A percentile compares a stretch with the other conserved stretches of the same genome.
Evolutionary conservation across 2,113 vertebrate genomes (phyloP).

Genomic region (Podarcis muralis): DNA sequence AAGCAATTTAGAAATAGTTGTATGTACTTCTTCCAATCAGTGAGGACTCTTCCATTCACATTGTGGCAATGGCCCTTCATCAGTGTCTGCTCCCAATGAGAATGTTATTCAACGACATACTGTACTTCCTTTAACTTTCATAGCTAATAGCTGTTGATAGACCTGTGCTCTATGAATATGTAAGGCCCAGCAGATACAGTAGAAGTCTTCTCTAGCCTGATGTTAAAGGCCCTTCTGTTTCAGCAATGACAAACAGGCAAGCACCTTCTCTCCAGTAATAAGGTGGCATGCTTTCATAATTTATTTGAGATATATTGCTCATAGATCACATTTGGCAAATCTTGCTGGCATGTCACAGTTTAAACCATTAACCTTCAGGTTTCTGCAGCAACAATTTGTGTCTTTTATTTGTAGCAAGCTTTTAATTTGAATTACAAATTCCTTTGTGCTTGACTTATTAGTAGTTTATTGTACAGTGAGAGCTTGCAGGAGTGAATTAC

Average conservation of each 20-base stretch:
- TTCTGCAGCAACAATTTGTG: slow-evolving; percentile 28
- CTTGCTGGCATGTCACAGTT: background rate
- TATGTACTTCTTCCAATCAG: too few species aligned
- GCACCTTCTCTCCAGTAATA: background rate
- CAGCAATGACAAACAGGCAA: background rate
- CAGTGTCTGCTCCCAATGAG: background rate
- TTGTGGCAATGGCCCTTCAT: too few species aligned
- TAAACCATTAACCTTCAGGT: slow-evolving; percentile 26
- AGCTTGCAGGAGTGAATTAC: slow-evolving; percentile 20
- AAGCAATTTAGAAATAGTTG: too few species aligned
- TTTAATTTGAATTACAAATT: slow-evolving; percentile 51
- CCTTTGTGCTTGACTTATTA: slow-evolving; percentile 43
- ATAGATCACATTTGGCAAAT: slow-evolving; percentile 24
- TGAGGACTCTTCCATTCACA: too few species aligned
- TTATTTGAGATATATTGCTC: slow-evolving; percentile 29
- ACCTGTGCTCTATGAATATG: background rate
- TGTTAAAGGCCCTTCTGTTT: background rate
- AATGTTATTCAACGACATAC: background rate
- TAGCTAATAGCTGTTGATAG: background rate
- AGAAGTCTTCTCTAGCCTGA: background rate
- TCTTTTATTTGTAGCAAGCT: slow-evolving; percentile 32
- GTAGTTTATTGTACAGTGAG: background rate
- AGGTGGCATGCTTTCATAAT: background rate
- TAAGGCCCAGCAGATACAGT: background rate
- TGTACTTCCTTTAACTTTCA: background rate